A percentile compares a stretch with the other conserved stretches of the same genome.
Conservation (phyloP, 2,113 vertebrate genomes). For the Tetrao urogallus region DNA sequence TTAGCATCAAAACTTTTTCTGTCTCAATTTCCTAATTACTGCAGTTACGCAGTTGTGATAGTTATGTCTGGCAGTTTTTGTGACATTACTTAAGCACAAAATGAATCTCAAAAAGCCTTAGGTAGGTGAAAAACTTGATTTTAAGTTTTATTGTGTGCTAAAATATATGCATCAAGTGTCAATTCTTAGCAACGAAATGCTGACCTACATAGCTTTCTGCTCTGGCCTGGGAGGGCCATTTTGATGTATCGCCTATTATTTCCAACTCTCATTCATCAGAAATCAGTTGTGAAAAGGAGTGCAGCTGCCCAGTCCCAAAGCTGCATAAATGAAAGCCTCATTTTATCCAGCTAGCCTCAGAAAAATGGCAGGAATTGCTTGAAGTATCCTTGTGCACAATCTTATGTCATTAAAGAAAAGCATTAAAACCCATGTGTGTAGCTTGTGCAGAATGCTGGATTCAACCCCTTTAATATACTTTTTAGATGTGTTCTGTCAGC, state of each 20-base stretch:
- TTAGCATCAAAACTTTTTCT: neutral
- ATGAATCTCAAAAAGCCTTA: neutral
- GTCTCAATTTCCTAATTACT: neutral
- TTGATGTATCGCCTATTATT: neutral
- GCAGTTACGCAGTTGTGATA: neutral
- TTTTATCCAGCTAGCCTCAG: neutral
- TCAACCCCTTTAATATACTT: neutral
- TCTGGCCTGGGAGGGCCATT: neutral
- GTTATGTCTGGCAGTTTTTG: neutral
- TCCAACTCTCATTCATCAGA: neutral
- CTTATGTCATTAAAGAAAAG: neutral
- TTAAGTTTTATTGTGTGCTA: neutral
- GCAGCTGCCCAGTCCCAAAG: neutral
- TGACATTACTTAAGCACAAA: neutral
- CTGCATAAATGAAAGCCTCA: neutral
- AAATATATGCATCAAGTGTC: fast-evolving
- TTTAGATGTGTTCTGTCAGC: neutral
- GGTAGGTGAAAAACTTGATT: neutral
- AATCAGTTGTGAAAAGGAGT: neutral
- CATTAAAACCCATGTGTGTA: neutral
- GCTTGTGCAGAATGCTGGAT: neutral
- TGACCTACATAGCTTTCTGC: neutral
- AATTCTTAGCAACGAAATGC: neutral
- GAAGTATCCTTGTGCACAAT: neutral
- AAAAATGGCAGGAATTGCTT: neutral